Evolutionary conservation across 2,888 invertebrate genomes (phyloP), one percentile per base, ranked within the genome.

Genomic region (Troides oblongomaculatus): DNA sequence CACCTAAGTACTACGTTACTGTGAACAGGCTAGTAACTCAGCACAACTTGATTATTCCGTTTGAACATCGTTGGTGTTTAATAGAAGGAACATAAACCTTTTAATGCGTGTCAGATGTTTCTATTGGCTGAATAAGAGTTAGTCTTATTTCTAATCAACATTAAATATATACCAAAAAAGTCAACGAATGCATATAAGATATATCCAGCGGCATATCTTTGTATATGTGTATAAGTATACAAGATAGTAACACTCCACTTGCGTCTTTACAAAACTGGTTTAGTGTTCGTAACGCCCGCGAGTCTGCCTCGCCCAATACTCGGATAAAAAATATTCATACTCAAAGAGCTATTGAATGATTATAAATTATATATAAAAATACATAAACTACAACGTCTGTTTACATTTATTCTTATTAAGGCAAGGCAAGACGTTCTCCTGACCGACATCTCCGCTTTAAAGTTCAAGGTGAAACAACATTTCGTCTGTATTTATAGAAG

Each of bases 211-310:
- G 46, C 12, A 14, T 46, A 46, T 43, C 53, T 53, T 6, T 53
- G 53, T 53, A 53, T 60, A 61, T 53, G 8, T n/a, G 36, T 65
- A 57, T 66, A 36, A 30, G 30, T 72, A 61, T 25, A 73, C 74
- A 72, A 73, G 77, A 76, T 75, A 77, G 80, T 80, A 80, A 78
- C 74, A 78, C 78, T 75, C 72, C 58, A 76, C 71, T 71, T 71
- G 73, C 72, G 74, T 73, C 73, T 78, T 79, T 74, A 77, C 73
- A 76, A 78, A 87, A 90, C 89, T 75, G 86, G 90, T 90, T 90
- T 78, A 72, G 71, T 74, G 86, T 78, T 85, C 85, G 83, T 80
- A 88, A 83, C 86, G 90, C 88, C 90, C 88, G 89, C 84, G 75
- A 84, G 89, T 89, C 90, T 90, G 84, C 83, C 81, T 83, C 81